Base-by-base conservation (phyloP, 2,113 vertebrate species). In the Rostratula benghalensis region DNA sequence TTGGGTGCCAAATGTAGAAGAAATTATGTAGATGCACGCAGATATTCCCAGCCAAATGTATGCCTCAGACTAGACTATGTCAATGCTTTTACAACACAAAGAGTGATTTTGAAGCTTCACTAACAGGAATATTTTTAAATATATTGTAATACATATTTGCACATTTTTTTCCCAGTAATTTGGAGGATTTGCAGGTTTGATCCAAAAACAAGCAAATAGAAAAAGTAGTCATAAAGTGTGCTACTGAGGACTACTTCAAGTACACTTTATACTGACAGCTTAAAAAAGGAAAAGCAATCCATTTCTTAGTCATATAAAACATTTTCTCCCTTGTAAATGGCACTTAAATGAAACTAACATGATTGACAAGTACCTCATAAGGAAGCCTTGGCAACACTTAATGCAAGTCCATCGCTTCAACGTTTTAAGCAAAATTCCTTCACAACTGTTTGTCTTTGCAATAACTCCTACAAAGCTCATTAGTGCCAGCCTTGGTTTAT, bases 371-470 rank as follows among this genome's bases (percentile, higher is more conserved):
- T 89, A 97, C 93, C 48, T 63, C 93, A 94, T 87, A 97, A 94
- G 84, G 95, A 97, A 97, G 96, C 92, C 95, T 95, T 97, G 95
- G 98, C 97, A 98, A 96, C 96, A 93, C 78, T 96, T 93, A 95
- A 97, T 97, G 96, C 91, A 86, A 89, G 92, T 91, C 95, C 95
- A 97, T 97, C 97, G 97, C 97, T 95, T 97, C 93, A 85, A 96
- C 86, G 27, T 98, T 98, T 98, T 98, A 97, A 98, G 97, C 95
- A 94, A 97, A 98, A 99, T 99, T 99, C 98, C 98, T 98, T 97
- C 96, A 98, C 98, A 98, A 98, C 97, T 97, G 98, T 98, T 98
- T 98, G 98, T 98, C 98, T 98, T 98, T 98, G 97, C 96, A 98
- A 91, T 98, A 95, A 98, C 98, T 98, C 98, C 98, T 98, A 97